Evolutionary conservation across 2,888 invertebrate genomes (phyloP), one percentile per base, ranked within the genome.

Genomic region (Elgonia sp.): DNA sequence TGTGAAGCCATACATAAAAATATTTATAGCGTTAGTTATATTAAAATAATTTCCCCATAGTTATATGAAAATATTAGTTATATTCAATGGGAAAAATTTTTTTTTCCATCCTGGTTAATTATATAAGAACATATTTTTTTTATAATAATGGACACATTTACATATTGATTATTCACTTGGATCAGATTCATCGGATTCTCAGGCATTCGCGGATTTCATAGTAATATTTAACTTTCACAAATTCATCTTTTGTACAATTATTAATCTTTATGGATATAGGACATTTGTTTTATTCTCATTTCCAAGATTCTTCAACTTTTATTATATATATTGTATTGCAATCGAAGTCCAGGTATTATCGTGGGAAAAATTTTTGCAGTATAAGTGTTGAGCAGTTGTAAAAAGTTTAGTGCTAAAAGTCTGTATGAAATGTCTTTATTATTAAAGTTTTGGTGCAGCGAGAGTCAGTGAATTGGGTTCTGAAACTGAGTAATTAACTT

Each of bases 251-350:
- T 70, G 62, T 62, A 46, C 75, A 80, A 81, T 85, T 80, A 73
- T 79, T 80, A 70, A 70, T 70, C 53, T 62, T 81, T 70, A 86
- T 86, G 73, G 46, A 86, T 86, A 86, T 76, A 46, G 86, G 86
- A 39, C 72, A 40, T 73, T 82, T 81, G 21, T 79, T 79, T 39
- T 40, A 57, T 42, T 53, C 73, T 42, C 60, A 50, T 62, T 80
- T 42, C 37, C 18, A 21, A 39, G 37, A 40, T 65, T 76, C 42
- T 53, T 21, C 14, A 57, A 60, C 50, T 70, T 42, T 62, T 70
- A 60, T 62, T 80, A 29, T 18, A 40, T 18, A 14, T 8, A 60
- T 69, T 67, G 29, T 7, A 55, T 53, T 57, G n/a, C 7, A n/a
- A 16, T 57, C 2, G 10, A 57, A 60, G 60, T 29, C 60, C 60